These are phyloP conservation scores for Protophormia terraenovae DNA, from an alignment of 2,888 invertebrate species.

Conservation along the genomic window DNA sequence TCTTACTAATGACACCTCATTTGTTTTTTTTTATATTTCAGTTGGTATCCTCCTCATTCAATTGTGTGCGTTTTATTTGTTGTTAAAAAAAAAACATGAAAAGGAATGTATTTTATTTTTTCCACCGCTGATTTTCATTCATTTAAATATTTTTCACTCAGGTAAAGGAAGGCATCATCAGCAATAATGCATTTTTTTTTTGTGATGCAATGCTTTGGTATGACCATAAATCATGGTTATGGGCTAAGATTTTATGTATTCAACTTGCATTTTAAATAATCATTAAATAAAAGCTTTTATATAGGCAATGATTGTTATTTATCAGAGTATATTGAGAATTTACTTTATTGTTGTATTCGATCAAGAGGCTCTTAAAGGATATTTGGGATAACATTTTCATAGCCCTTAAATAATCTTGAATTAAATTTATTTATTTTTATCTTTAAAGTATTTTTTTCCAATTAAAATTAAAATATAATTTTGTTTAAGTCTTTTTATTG, in stretches of 20 bases:
- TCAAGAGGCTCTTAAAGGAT: too few species aligned
- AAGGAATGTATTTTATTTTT: constrained; percentile 1
- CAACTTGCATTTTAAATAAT: background rate
- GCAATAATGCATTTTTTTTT: constrained; percentile 16
- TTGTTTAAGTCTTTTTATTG: background rate
- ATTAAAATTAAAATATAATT: too few species aligned
- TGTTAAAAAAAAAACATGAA: background rate
- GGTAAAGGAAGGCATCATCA: constrained; percentile 2
- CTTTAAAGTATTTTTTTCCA: background rate
- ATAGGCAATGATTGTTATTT: background rate
- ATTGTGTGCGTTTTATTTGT: background rate
- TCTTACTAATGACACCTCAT: constrained; percentile 58
- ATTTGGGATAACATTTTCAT: too few species aligned
- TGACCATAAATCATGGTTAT: constrained; percentile 50
- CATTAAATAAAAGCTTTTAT: background rate
- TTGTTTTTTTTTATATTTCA: constrained; percentile 29
- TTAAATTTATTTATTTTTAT: too few species aligned
- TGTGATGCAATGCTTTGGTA: constrained; percentile 5
- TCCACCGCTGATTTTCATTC: background rate
- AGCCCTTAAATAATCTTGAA: too few species aligned
- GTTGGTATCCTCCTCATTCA: background rate
- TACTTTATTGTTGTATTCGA: too few species aligned
- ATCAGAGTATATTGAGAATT: background rate
- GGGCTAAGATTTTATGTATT: constrained; percentile 24
- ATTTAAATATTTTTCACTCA: constrained; percentile 52